phyloP scores from a whole-genome alignment of 1,140 invertebrate species.

The Trachymyrmex septentrionalis region DNA sequence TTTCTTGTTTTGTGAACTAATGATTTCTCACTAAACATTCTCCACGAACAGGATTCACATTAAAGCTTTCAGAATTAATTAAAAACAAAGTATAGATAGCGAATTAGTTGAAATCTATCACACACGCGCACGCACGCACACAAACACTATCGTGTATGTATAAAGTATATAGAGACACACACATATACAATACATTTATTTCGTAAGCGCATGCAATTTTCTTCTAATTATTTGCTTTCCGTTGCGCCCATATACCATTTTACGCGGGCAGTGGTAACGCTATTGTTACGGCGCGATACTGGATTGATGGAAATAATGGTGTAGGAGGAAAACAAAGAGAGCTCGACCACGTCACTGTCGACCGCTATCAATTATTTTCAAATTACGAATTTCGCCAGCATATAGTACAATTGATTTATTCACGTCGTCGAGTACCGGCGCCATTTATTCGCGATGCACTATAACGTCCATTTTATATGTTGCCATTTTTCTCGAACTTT shows the following conservation, averaged over 20 bases:
- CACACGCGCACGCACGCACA: too few species aligned
- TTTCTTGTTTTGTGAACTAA: constrained; percentile 16
- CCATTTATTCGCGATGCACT: constrained; percentile 61
- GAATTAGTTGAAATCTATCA: constrained; percentile 36
- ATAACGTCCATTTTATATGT: constrained; percentile 20
- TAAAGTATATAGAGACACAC: neutral
- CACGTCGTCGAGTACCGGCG: constrained; percentile 48
- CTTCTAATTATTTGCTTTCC: constrained; percentile 70
- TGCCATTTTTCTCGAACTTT: constrained; percentile 42
- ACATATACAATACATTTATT: neutral
- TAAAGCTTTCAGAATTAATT: constrained; percentile 64
- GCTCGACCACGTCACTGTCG: constrained; percentile 63
- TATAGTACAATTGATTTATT: constrained; percentile 75
- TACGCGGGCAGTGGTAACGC: constrained; percentile 69
- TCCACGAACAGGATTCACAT: constrained; percentile 24
- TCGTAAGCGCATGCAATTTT: constrained; percentile 68
- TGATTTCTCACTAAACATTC: constrained; percentile 14
- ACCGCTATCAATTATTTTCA: constrained; percentile 76
- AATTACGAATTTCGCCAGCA: constrained; percentile 74
- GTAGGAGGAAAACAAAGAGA: constrained; percentile 57
- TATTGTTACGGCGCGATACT: constrained; percentile 70
- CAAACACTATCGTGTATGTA: too few species aligned
- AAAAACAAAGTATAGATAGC: constrained; percentile 51
- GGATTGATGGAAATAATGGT: constrained; percentile 74
- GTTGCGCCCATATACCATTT: constrained; percentile 71